phyloP scores from a whole-genome alignment of 2,113 vertebrate genomes.

The Cebidichthys violaceus region DNA sequence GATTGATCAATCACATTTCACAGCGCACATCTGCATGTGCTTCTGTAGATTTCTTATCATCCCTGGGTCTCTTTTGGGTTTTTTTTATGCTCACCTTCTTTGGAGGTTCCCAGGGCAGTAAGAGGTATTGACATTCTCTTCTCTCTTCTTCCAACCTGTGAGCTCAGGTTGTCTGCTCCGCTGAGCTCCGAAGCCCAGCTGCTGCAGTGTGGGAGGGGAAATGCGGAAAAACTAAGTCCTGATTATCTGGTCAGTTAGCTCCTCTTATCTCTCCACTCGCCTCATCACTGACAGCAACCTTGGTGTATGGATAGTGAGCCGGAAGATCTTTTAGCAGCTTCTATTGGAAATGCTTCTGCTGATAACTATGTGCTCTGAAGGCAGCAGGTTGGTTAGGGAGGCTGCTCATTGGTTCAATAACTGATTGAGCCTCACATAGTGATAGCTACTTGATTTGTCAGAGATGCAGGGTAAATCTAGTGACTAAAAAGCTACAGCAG shows the following conservation, averaged over 20 bases:
- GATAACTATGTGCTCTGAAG: conserved; percentile 19
- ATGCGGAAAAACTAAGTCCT: conserved; percentile 54
- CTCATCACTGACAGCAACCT: conserved; percentile 45
- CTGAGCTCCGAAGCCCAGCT: conserved; percentile 61
- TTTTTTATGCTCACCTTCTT: conserved; percentile 33
- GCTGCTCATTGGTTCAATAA: conserved; percentile 15
- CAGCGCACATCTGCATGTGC: not conserved
- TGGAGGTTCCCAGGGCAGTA: conserved; percentile 32
- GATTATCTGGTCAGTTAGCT: conserved; percentile 69
- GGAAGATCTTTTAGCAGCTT: conserved; percentile 28
- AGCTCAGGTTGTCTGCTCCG: conserved; percentile 56
- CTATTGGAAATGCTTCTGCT: conserved; percentile 33
- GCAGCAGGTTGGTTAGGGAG: conserved; percentile 4
- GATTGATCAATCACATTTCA: conserved; percentile 3
- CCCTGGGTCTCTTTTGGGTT: not conserved
- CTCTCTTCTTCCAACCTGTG: conserved; percentile 48
- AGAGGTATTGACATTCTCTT: conserved; percentile 66
- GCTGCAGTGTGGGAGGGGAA: conserved; percentile 40
- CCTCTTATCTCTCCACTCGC: conserved; percentile 51
- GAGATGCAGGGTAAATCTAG: not conserved
- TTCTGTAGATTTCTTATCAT: conserved; percentile 23
- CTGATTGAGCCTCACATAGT: not conserved
- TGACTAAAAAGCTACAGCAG: not conserved
- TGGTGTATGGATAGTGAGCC: conserved; percentile 26
- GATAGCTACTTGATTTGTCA: not conserved